Conservation (phyloP, 2,797 vertebrate species). For the Falco concolor region DNA sequence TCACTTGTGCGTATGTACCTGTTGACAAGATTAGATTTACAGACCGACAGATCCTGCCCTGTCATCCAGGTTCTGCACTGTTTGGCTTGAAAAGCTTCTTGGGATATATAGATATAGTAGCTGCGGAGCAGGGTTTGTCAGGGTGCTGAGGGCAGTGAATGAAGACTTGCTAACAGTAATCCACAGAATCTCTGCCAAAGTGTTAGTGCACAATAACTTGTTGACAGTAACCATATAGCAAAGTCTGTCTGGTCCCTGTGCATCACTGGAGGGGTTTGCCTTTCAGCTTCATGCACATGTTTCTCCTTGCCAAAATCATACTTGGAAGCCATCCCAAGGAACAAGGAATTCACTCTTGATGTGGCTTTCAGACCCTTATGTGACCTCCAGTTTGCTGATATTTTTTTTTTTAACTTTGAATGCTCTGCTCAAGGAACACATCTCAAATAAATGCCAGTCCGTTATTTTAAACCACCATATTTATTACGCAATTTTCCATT, state of each 20-base stretch:
- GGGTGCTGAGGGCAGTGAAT: neutral
- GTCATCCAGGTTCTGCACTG: neutral
- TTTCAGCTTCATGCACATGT: fast-evolving
- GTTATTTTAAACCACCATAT: neutral
- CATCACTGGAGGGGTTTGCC: neutral
- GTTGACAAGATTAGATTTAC: neutral
- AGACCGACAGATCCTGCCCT: neutral
- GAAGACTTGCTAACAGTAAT: neutral
- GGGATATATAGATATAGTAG: neutral
- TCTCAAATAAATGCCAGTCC: neutral
- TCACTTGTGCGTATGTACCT: neutral
- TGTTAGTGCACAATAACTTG: neutral
- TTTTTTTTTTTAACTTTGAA: neutral
- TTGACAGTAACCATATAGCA: neutral
- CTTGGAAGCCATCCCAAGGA: neutral
- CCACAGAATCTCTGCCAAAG: neutral
- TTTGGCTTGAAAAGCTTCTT: neutral
- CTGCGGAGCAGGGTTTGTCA: neutral
- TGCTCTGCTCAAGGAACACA: neutral
- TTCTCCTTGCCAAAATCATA: neutral
- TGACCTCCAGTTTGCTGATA: neutral
- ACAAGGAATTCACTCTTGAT: neutral
- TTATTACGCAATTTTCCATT: neutral
- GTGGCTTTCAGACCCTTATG: neutral
- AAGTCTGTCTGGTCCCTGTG: neutral